Conservation (phyloP, 2,888 invertebrate genomes). For the Melinaea menophilus region DNA sequence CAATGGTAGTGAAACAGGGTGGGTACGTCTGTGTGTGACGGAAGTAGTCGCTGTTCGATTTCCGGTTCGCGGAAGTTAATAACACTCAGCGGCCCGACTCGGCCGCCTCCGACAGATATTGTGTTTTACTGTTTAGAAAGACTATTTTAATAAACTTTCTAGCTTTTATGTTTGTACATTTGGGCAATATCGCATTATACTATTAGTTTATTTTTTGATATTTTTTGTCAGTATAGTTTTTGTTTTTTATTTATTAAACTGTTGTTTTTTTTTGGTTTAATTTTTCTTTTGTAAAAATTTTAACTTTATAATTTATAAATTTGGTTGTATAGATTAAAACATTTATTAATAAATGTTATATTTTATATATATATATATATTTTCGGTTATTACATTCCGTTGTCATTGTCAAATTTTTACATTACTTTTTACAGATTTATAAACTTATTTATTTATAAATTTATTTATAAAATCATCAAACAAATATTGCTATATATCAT, state of each 20-base stretch:
- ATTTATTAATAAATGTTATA: too few species aligned
- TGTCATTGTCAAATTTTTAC: too few species aligned
- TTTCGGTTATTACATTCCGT: too few species aligned
- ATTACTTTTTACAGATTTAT: too few species aligned
- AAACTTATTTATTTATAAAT: too few species aligned
- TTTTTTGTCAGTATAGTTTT: neutral
- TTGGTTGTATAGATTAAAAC: too few species aligned
- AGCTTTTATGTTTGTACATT: neutral
- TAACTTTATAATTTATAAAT: too few species aligned
- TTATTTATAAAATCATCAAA: neutral
- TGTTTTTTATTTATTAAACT: too few species aligned
- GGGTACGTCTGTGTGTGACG: conserved; percentile 20
- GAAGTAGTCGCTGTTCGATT: conserved; percentile 48
- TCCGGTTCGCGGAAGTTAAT: conserved; percentile 65
- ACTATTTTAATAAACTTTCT: conserved; percentile 18
- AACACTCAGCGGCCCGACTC: conserved; percentile 44
- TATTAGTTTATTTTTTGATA: neutral
- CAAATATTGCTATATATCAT: neutral
- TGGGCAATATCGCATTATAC: neutral
- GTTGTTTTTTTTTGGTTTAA: too few species aligned
- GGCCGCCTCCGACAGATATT: conserved; percentile 31
- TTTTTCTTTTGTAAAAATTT: too few species aligned
- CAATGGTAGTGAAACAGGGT: conserved; percentile 19
- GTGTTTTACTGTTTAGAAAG: conserved; percentile 22
- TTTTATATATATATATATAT: too few species aligned